These are phyloP conservation scores for Enteromius paludinosus DNA, from an alignment of 2,797 vertebrate genomes.

Conservation along the genomic window DNA sequence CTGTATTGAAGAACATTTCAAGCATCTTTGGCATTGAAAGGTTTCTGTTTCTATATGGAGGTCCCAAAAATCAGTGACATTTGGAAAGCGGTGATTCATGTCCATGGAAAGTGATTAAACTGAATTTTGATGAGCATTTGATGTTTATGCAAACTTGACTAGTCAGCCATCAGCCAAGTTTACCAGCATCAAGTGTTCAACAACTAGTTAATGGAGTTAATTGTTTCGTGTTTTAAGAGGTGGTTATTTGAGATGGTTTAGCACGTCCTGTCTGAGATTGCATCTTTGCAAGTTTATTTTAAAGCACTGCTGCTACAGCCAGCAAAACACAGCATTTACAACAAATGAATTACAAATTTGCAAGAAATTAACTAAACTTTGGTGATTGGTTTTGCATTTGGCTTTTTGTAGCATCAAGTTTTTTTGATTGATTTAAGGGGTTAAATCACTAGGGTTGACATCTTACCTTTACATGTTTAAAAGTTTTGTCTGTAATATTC, in stretches of 20 bases:
- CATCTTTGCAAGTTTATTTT: neutral
- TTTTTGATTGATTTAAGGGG: neutral
- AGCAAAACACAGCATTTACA: neutral
- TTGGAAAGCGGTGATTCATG: constrained; percentile 6
- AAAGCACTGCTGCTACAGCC: neutral
- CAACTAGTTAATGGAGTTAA: neutral
- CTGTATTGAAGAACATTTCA: neutral
- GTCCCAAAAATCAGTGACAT: neutral
- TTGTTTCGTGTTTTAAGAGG: neutral
- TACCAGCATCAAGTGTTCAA: neutral
- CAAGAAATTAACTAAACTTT: neutral
- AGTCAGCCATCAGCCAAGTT: neutral
- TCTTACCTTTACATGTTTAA: neutral
- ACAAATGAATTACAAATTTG: neutral
- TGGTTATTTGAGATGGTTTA: neutral
- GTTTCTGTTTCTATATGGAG: constrained; percentile 12
- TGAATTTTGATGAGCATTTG: neutral
- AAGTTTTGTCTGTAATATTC: neutral
- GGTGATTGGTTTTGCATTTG: neutral
- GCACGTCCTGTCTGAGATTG: neutral
- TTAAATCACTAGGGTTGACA: neutral
- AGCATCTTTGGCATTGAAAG: neutral
- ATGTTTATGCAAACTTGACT: no score
- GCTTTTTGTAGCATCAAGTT: neutral
- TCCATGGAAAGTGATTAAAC: neutral